Evolutionary conservation across 2,113 vertebrate species (phyloP), one percentile per base, ranked within the genome.

Genomic region (Hiodon alosoides): DNA sequence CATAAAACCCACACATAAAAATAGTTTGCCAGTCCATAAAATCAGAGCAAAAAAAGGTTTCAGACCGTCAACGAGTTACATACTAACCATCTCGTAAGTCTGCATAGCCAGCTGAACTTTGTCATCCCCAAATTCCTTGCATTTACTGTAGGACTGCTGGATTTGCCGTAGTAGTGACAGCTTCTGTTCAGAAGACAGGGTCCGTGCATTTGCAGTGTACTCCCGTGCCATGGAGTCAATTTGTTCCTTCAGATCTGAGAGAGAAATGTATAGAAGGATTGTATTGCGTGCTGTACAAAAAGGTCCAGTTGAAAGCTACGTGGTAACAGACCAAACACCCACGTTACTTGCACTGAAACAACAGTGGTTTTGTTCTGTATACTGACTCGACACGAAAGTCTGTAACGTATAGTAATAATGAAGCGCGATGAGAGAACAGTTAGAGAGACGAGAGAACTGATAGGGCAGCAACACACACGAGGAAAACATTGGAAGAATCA

Each of bases 71-170:
- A 57, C 48, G 64, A 8, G 31, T 10, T 11, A 46, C 9, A 4
- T 68, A 54, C 90, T 83, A 88, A 99, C 97, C 96, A 98, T 97
- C 81, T 99, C 96, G 57, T 99, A 99, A 64, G 97, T 99, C 91
- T 99, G 96, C 96, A 99, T 97, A 73, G 97, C 96, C 80, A 99
- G 94, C 83, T 99, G 96, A 75, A 99, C 97, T 82, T 99, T 99
- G 85, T 98, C 97, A 16, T 99, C 97, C 7, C 97, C 97, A 82
- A 95, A 99, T 69, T 98, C 96, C 83, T 95, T 97, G 92, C 96
- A 98, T 83, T 98, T 98, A 82, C 92, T 93, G 80, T 98, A 99
- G 17, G 96, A 96, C 72, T 95, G 93, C 72, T 98, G 95, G 83
- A 99, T 98, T 87, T 96, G 97, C 82, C 94, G 93, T 80, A 99